Evolutionary conservation across 2,888 invertebrate genomes (phyloP), one percentile per base, ranked within the genome.

Genomic region (Rhamphomyia laevipes): DNA sequence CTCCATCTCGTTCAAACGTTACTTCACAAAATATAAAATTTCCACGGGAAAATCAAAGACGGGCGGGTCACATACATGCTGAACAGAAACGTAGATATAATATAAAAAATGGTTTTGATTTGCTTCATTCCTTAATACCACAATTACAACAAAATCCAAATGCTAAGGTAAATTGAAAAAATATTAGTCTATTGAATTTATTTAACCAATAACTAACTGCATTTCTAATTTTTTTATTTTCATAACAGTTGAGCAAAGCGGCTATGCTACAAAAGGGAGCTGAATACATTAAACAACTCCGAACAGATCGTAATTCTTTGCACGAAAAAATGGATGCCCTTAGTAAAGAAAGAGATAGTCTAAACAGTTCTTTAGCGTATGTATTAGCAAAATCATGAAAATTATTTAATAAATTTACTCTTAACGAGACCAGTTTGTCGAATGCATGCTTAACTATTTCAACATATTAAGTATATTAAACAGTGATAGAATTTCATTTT

Each of bases 241-340:
- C 16, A 46, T 52, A 48, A 23, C 63, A 85, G 82, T 77, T 91
- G 58, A 91, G 90, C 73, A 96, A 96, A 73, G 95, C 95, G 40
- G 92, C 93, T 16, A 92, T 95, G 91, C 73, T 96, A 48, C 93
- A 94, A 67, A 95, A 94, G 68, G 93, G 95, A 51, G 95, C 94
- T 7, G 94, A 96, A 60, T 93, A 94, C 65, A 94, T 95, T 55
- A 83, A 86, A 61, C 88, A 91, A 65, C 72, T 96, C 59, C 85
- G 89, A 60, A 74, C 80, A 23, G 95, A 96, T 67, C 76, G 94
- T 52, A 81, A 81, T 62, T 82, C 86, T 62, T 78, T 93, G 53
- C 87, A 88, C 63, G 89, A 92, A 53, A 93, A 95, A 70, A 91
- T 92, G 77, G 89, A 91, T 58, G 80, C 78, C 54, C 73, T 95